Conservation (phyloP, 2,113 vertebrate species). For the Takifugu bimaculatus region DNA sequence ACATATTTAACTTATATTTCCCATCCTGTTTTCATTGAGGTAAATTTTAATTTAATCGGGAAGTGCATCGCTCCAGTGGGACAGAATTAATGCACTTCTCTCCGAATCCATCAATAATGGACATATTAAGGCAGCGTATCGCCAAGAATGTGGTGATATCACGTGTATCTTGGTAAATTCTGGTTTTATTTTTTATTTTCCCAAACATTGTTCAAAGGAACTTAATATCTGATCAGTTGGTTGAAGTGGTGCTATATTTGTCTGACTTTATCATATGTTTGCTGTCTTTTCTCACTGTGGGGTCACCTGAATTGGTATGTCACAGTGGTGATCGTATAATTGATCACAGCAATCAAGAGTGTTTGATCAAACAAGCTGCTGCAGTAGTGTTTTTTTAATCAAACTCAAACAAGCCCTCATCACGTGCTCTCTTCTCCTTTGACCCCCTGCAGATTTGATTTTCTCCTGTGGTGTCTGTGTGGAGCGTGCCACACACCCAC, state of each 20-base stretch:
- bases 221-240: too few relatives aligned
- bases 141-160: too few relatives aligned
- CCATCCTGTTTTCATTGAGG: too few relatives aligned
- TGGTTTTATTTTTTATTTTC: too few relatives aligned
- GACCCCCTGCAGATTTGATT: slow-evolving; percentile 77
- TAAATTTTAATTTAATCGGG: not conserved
- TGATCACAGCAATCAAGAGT: slow-evolving; percentile 37
- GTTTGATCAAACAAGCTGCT: slow-evolving; percentile 6
- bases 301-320: not conserved
- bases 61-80: not conserved
- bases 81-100: not conserved
- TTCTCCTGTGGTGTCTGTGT: slow-evolving; percentile 86
- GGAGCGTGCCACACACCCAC: slow-evolving; percentile 90
- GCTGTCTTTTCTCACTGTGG: too few relatives aligned
- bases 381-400: slow-evolving; percentile 33
- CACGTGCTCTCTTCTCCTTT: not conserved
- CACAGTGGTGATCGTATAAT: slow-evolving; percentile 21
- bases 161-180: too few relatives aligned
- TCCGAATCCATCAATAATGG: not conserved
- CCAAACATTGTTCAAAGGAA: too few relatives aligned
- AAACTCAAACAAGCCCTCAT: slow-evolving; percentile 20
- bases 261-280: too few relatives aligned
- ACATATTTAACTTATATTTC: too few relatives aligned
- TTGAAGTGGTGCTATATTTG: too few relatives aligned
- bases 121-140: too few relatives aligned